A percentile compares a stretch with the other conserved stretches of the same genome.
Conservation (phyloP, 2,797 vertebrate genomes). For the Sebastes melanostomus region DNA sequence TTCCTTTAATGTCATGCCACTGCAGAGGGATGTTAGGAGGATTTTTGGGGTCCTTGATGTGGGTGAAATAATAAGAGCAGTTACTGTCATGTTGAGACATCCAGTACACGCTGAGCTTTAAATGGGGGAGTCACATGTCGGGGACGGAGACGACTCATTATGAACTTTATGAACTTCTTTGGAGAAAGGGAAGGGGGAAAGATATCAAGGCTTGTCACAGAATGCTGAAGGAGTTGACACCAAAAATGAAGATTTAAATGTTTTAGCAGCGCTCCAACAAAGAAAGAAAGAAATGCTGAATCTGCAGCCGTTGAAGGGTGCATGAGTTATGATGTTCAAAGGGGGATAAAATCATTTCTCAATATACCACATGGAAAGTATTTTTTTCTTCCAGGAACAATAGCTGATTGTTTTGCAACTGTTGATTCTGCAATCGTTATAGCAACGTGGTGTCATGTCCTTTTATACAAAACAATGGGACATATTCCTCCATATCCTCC, state of each 20-base stretch:
- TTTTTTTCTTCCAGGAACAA: slow-evolving; percentile 2
- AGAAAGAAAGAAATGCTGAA: neutral
- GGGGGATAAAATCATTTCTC: neutral
- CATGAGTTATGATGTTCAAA: slow-evolving; percentile 1
- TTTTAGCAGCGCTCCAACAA: neutral
- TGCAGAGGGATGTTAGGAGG: too few relatives aligned
- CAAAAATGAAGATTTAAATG: neutral
- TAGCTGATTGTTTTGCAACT: neutral
- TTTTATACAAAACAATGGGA: neutral
- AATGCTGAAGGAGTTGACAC: neutral
- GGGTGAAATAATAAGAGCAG: too few relatives aligned
- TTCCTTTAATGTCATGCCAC: too few relatives aligned
- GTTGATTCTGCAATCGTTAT: neutral
- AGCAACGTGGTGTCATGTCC: neutral
- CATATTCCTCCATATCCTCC: too few relatives aligned
- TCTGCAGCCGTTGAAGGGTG: neutral
- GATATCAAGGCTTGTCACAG: neutral
- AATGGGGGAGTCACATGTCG: neutral
- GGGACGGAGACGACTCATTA: neutral
- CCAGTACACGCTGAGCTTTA: neutral
- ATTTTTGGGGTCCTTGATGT: too few relatives aligned
- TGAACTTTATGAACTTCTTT: neutral
- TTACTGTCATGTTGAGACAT: neutral
- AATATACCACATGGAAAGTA: neutral
- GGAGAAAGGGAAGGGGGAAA: neutral